phyloP scores from a whole-genome alignment of 2,888 invertebrate genomes.

The Diadegma fenestrale region DNA sequence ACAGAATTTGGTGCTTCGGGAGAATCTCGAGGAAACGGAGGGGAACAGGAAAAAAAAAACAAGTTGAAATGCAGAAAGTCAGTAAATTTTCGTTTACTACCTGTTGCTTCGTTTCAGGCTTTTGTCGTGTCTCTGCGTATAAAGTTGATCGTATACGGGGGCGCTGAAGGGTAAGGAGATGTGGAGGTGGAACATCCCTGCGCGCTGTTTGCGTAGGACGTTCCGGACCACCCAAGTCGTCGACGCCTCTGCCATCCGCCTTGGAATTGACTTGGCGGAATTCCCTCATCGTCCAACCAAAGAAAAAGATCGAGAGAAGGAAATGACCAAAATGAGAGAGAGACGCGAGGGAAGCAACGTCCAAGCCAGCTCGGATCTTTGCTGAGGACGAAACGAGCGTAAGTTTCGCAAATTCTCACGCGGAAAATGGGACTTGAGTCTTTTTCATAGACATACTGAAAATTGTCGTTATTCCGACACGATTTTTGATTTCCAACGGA shows the following conservation, averaged over 20 bases:
- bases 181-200: slow-evolving; percentile 70
- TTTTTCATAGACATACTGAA: slow-evolving; percentile 60
- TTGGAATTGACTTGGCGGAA: slow-evolving; percentile 81
- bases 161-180: slow-evolving; percentile 50
- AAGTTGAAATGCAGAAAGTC: slow-evolving; percentile 76
- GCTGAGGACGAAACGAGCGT: slow-evolving; percentile 43
- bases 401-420: slow-evolving; percentile 63
- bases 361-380: slow-evolving; percentile 21
- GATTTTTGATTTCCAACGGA: too few species aligned
- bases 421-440: slow-evolving; percentile 16
- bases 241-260: slow-evolving; percentile 79
- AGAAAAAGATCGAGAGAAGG: slow-evolving; percentile 39
- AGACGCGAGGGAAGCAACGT: slow-evolving; percentile 8
- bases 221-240: slow-evolving; percentile 80
- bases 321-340: slow-evolving; percentile 40
- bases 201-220: slow-evolving; percentile 82
- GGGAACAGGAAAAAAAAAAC: slow-evolving; percentile 9
- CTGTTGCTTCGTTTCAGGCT: slow-evolving; percentile 73
- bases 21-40: slow-evolving; percentile 13
- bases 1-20: slow-evolving; percentile 19
- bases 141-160: slow-evolving; percentile 27
- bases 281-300: slow-evolving; percentile 68
- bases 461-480: too few species aligned
- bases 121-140: slow-evolving; percentile 61
- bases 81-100: slow-evolving; percentile 81